These are phyloP conservation scores for Aphis gossypii DNA, from an alignment of 1,140 invertebrate species.

Conservation along the genomic window DNA sequence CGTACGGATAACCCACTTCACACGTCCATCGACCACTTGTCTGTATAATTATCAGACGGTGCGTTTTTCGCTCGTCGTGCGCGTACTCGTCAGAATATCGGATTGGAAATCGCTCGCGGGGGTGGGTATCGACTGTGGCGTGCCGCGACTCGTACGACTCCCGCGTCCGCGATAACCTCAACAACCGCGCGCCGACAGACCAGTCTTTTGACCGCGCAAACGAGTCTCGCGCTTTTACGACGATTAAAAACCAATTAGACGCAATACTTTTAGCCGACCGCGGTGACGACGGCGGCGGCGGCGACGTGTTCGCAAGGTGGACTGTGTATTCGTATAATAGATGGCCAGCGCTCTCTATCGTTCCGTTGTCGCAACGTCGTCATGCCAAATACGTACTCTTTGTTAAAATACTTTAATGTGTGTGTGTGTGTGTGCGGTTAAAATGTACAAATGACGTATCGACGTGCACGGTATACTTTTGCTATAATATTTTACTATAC, in stretches of 20 bases:
- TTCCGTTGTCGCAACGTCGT: conserved; percentile 21
- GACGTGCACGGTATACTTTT: not conserved
- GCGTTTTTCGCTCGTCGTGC: not conserved
- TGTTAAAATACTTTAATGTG: conserved; percentile 1
- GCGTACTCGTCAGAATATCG: not conserved
- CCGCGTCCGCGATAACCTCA: not conserved
- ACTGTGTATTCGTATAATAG: not conserved
- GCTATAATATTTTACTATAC: not conserved
- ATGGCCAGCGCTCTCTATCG: conserved; percentile 29
- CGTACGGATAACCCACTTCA: not conserved
- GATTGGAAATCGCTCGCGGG: not conserved
- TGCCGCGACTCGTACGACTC: not conserved
- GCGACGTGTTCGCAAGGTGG: not conserved
- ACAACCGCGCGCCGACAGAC: not conserved
- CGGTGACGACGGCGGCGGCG: not conserved
- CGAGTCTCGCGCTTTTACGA: not conserved
- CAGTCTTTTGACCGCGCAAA: not conserved
- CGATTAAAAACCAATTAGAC: not conserved
- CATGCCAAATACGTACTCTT: conserved; percentile 16
- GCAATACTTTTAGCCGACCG: not conserved
- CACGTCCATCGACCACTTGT: not conserved
- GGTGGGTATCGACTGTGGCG: not conserved
- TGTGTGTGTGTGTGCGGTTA: not conserved
- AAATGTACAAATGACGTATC: conserved; percentile 24
- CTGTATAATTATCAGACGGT: not conserved